Base-by-base conservation (phyloP, 2,888 invertebrate genomes). In the Rhyacophila evoluta region DNA sequence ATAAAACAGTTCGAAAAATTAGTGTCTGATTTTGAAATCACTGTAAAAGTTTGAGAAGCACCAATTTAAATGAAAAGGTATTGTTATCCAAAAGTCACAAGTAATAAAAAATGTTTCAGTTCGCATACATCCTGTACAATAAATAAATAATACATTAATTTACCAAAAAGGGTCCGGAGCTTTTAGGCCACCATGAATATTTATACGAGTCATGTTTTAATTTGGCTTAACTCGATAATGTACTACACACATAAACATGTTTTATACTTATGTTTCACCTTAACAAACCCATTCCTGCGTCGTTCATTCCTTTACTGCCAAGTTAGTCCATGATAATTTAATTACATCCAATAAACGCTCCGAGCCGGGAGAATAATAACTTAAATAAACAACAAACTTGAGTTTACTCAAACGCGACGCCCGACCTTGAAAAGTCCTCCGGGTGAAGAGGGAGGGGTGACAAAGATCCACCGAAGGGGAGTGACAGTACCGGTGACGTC, bases 311-410 rank as follows among this genome's bases (percentile, higher is more conserved):
- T 55, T 55, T 55, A 55, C 25, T 55, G 19, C 55, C 55, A 19
- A 25, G 15, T 55, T 25, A 55, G 55, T 55, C 55, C 55, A 55
- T 55, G 55, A 55, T 55, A 55, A 55, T 55, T 55, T 55, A 19
- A 55, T 55, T 55, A 55, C 55, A 55, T 55, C 55, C 55, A 55
- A 55, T 55, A 55, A 55, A 25, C 55, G 25, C 55, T 55, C 25
- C 15, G 25, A 55, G 55, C 19, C 19, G 19, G 19, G 55, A 15
- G 55, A 55, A 55, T 55, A 55, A 55, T 55, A 55, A 55, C 55
- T 55, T 55, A 55, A 55, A 55, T 55, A 55, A 55, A 55, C 55
- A 55, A 25, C 55, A 55, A 55, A 55, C 55, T 55, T 25, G 55
- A 55, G 55, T 55, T 19, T 55, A 19, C 55, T 55, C 55, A 25